Conservation (phyloP, 2,113 vertebrate genomes). For the Telmatochromis brichardi region DNA sequence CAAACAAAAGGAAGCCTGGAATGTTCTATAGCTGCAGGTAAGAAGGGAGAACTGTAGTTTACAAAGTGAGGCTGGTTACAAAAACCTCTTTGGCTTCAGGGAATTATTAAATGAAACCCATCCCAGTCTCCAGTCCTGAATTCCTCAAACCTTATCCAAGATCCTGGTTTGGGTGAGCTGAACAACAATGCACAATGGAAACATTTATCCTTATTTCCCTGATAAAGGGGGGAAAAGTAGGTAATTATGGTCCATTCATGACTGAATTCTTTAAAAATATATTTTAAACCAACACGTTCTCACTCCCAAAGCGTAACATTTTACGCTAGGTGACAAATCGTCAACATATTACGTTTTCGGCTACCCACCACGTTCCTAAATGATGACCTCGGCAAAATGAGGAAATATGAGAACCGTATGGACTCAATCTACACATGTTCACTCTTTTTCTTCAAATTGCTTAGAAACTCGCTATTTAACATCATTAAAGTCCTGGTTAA, state of each 20-base stretch:
- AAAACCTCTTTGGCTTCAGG: not conserved
- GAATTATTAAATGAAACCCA: conserved; percentile 42
- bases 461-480: no score
- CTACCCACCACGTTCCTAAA: no score
- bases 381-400: fast-evolving
- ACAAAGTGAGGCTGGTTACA: not conserved
- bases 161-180: conserved; percentile 8
- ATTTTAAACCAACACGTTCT: not conserved
- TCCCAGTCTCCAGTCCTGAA: not conserved
- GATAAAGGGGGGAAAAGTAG: not conserved
- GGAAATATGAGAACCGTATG: no score
- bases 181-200: conserved; percentile 35
- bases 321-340: no score
- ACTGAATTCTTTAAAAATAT: not conserved
- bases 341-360: no score
- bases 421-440: no score
- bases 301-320: no score
- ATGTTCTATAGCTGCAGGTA: conserved; percentile 53
- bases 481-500: no score
- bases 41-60: conserved; percentile 27
- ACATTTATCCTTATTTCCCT: conserved; percentile 3
- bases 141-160: conserved; percentile 11
- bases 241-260: not conserved
- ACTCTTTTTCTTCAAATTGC: no score
- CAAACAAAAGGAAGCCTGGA: conserved; percentile 47